Evolutionary conservation across 2,888 invertebrate species (phyloP), one percentile per base, ranked within the genome.

Genomic region (Sicus ferrugineus): DNA sequence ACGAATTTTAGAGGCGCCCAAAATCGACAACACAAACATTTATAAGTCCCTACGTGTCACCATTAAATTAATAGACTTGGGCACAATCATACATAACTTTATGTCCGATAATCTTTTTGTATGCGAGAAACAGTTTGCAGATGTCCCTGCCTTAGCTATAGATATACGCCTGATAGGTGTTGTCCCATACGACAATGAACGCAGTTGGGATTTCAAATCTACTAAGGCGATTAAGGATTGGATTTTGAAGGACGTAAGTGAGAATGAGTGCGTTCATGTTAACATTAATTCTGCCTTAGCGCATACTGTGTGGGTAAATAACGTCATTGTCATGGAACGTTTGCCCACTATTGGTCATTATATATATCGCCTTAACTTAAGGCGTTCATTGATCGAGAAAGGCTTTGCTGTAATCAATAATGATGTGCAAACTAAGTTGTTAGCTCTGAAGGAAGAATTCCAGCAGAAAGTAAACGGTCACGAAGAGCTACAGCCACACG

Each of bases 51-150:
- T 75, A 14, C 23, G 26, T 2, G 74, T 79, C 5, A 75, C 74
- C 21, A 72, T 92, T 2, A 88, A 87, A 72, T 86, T 90, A 30
- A 85, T 92, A 14, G 92, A 92, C 74, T 88, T 87, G 75, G 91
- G 91, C 52, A 84, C 80, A 62, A 80, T 85, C 2, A 84, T 87
- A 59, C 80, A 77, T 16, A 84, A 86, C 0, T 78, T 80, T 21
- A 86, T 77, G 54, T 76, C 77, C 1, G 73, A 71, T 61, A 75
- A 76, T 30, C 70, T 79, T 84, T 74, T 85, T 84, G 16, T 83
- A 84, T 75, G 90, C 66, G 89, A 89, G 0, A 85, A 87, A 0
- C 81, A 88, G 46, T 85, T 89, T 31, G 86, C 84, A 71, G 76
- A 79, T 0, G 83, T 87, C 31, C 86, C 88, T 3, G 85, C 87